Base-by-base conservation (phyloP, 92 coral and sea anemone species). In the Parazoanthus darwini region DNA sequence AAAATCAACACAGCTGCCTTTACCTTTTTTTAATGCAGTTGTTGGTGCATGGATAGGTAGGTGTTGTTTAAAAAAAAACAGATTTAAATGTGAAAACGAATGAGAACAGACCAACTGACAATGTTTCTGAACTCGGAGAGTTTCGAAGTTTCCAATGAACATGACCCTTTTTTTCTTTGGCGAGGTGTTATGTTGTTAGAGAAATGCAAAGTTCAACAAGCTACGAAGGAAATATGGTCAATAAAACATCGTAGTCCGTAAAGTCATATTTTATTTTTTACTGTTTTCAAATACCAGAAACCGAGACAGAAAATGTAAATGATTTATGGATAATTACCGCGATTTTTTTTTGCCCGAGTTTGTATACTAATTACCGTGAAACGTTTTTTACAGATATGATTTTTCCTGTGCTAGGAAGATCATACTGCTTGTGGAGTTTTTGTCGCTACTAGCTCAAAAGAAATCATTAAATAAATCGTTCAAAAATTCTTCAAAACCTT, bases 1-100 rank as follows among this genome's bases (percentile, higher is more conserved):
- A 42, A 78, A 44, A 46, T 78, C 11, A 14, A 46, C 39, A 50
- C 82, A 79, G 63, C 63, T 79, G 67, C n/a, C n/a, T 50, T 79
- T 79, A 20, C 58, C 7, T 48, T 8, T 16, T 50, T 79, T 18
- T 36, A 46, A 29, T 20, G 35, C n/a, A 54, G 16, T 13, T 54
- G 59, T 11, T 54, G 59, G 14, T 54, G 59, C 18, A 4, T 79
- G 67, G 48, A 14, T 46, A 13, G 43, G 11, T 35, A 8, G n/a
- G 20, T 14, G 56, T n/a, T 25, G n/a, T 14, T 44, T 48, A 7
- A 8, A 50, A 7, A 8, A 50, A 22, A 78, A 0, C 4, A n/a
- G 8, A 25, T 79, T 46, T 46, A 22, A 4, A 43, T 46, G 82
- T 73, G 16, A 33, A 26, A 73, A 33, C 3, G 35, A 23, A 35